Conservation (phyloP, 1,140 invertebrate species). For the Dendroctonus valens region DNA sequence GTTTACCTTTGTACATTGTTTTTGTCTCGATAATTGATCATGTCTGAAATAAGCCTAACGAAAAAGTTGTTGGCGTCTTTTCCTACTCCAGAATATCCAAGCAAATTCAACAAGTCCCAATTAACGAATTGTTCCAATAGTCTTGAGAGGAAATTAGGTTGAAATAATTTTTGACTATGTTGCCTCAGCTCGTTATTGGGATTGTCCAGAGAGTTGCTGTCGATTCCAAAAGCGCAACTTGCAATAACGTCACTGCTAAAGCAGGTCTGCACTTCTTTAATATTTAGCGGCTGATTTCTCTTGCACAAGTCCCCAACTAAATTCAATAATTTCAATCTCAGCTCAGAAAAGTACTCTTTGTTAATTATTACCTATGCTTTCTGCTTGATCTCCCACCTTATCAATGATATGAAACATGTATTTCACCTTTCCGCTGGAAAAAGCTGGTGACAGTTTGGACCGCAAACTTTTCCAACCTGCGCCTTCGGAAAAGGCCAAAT, state of each 20-base stretch:
- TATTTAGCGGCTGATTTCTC: slow-evolving; percentile 17
- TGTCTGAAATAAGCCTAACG: slow-evolving; percentile 23
- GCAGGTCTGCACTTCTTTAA: slow-evolving; percentile 52
- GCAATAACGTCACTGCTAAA: slow-evolving; percentile 65
- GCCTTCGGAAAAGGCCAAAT: slow-evolving; percentile 21
- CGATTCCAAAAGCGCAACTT: slow-evolving; percentile 61
- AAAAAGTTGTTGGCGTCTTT: slow-evolving; percentile 33
- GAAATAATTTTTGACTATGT: slow-evolving; percentile 20
- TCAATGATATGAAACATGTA: slow-evolving; percentile 21
- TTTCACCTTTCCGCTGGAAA: slow-evolving; percentile 23
- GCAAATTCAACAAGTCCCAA: slow-evolving; percentile 13
- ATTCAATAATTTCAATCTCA: neutral
- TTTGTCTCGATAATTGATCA: slow-evolving; percentile 37
- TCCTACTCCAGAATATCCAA: slow-evolving; percentile 24
- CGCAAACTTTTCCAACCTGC: slow-evolving; percentile 20
- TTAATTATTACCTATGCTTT: slow-evolving; percentile 8
- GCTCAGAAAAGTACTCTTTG: neutral
- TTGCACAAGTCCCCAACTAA: slow-evolving; percentile 9
- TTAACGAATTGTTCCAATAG: slow-evolving; percentile 9
- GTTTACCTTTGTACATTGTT: slow-evolving; percentile 21
- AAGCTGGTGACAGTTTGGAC: slow-evolving; percentile 22
- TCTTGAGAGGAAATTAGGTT: neutral
- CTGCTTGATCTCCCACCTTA: slow-evolving; percentile 4
- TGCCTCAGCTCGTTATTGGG: slow-evolving; percentile 55
- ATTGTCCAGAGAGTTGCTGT: slow-evolving; percentile 57